Conservation (phyloP, 2,888 invertebrate genomes). For the Clepsis dumicolana region DNA sequence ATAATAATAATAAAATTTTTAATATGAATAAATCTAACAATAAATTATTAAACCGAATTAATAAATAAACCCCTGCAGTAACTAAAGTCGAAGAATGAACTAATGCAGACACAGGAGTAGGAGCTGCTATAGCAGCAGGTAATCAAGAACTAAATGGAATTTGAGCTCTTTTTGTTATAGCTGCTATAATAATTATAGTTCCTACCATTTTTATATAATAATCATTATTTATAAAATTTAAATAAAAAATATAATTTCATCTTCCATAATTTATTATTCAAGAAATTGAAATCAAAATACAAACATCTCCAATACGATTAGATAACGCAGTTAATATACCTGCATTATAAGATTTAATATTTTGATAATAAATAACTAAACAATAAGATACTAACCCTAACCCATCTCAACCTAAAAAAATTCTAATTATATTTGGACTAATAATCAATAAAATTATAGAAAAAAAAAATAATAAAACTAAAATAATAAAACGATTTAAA, state of each 20-base stretch:
- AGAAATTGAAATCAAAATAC: constrained; percentile 87
- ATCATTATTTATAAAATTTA: constrained; percentile 79
- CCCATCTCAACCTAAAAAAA: constrained; percentile 91
- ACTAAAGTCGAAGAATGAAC: constrained; percentile 92
- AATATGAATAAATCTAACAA: constrained; percentile 72
- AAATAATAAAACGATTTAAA: constrained; percentile 88
- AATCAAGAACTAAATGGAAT: constrained; percentile 92
- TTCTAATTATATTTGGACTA: constrained; percentile 89
- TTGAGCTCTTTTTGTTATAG: constrained; percentile 92
- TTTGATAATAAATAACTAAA: constrained; percentile 91
- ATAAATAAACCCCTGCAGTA: constrained; percentile 91
- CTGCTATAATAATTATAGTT: constrained; percentile 81
- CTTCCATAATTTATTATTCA: constrained; percentile 85
- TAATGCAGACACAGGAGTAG: constrained; percentile 91
- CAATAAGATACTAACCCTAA: constrained; percentile 90
- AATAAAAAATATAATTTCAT: constrained; percentile 85
- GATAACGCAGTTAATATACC: constrained; percentile 90
- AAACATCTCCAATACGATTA: constrained; percentile 91
- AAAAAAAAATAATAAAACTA: constrained; percentile 88
- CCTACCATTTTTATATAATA: constrained; percentile 73
- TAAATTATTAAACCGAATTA: constrained; percentile 89
- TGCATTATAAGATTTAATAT: constrained; percentile 88
- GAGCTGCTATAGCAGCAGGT: constrained; percentile 91
- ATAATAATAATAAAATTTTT: constrained; percentile 83
- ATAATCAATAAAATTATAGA: constrained; percentile 90